Conservation (phyloP, 2,113 vertebrate genomes). For the Mesitornis unicolor region DNA sequence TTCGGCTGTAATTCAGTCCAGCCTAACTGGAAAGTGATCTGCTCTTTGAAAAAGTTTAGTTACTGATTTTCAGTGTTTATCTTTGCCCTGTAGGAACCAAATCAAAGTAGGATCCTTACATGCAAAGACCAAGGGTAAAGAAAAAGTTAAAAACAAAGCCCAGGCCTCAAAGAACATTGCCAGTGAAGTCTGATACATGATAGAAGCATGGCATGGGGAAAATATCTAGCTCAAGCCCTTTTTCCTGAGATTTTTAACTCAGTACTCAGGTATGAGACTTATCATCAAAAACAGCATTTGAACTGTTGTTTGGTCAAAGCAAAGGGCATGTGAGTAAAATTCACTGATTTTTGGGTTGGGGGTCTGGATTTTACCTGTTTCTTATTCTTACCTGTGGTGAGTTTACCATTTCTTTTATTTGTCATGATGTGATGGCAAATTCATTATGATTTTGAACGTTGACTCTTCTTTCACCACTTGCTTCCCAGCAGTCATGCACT, state of each 20-base stretch:
- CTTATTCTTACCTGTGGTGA: neutral
- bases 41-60: neutral
- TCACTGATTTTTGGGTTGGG: neutral
- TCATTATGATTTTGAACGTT: neutral
- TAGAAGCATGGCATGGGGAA: neutral
- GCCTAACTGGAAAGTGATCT: neutral
- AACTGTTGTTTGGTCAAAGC: neutral
- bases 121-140: neutral
- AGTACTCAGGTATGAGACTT: neutral
- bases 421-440: neutral
- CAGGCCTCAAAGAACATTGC: neutral
- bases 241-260: neutral
- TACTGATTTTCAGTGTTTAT: neutral
- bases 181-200: fast-evolving
- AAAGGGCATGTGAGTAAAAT: neutral
- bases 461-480: neutral
- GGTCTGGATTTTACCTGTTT: neutral
- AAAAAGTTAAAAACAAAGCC: neutral
- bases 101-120: neutral
- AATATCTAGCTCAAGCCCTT: neutral
- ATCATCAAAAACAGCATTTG: neutral
- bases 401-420: neutral
- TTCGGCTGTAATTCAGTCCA: conserved; percentile 26
- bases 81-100: neutral
- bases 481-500: neutral